These are phyloP conservation scores for Vulpes vulpes DNA, from an alignment of 2,113 vertebrate genomes.

Conservation along the genomic window DNA sequence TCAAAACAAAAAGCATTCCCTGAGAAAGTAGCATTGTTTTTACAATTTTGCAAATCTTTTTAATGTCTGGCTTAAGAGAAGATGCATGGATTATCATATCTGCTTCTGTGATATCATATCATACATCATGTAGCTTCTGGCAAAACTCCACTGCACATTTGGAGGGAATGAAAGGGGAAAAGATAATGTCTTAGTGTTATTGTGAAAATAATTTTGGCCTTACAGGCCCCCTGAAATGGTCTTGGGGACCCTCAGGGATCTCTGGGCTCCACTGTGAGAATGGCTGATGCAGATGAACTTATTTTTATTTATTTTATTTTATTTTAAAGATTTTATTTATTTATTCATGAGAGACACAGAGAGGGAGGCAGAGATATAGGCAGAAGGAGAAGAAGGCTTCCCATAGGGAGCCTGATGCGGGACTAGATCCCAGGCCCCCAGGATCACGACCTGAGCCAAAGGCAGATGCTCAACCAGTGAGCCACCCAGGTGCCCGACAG, in stretches of 20 bases:
- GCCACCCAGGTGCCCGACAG: too few species aligned
- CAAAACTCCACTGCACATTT: background rate
- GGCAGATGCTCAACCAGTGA: too few species aligned
- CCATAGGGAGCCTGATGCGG: too few species aligned
- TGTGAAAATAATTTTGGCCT: slow-evolving; percentile 49
- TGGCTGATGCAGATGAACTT: background rate
- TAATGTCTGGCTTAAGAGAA: background rate
- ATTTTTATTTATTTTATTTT: background rate
- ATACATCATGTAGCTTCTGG: background rate
- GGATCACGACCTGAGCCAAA: too few species aligned
- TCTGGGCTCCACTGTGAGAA: slow-evolving; percentile 45
- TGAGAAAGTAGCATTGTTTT: background rate
- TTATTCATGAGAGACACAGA: too few species aligned
- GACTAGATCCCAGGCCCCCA: too few species aligned
- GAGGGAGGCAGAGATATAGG: too few species aligned
- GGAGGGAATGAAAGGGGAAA: slow-evolving; percentile 22
- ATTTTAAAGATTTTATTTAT: too few species aligned
- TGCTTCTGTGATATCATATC: slow-evolving; percentile 33
- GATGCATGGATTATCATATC: background rate
- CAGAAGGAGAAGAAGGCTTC: too few species aligned
- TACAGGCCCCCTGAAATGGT: background rate
- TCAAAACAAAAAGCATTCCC: background rate
- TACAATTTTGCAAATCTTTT: background rate
- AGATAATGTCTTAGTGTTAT: background rate
- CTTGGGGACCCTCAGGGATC: background rate